Evolutionary conservation across 2,113 vertebrate species (phyloP).

Genomic region (Mystacornis crossleyi): DNA sequence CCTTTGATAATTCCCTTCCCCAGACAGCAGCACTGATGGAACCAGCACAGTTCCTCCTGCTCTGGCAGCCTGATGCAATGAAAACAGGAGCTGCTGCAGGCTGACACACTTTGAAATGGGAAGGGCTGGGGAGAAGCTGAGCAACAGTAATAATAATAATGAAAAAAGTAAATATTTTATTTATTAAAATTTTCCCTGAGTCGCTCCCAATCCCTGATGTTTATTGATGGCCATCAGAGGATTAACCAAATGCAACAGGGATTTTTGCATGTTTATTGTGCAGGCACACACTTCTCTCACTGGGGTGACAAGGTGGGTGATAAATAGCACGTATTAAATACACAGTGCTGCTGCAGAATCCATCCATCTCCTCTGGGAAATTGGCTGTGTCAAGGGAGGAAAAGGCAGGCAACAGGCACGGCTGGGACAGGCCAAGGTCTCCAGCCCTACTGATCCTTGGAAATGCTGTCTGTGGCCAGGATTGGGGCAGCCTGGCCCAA

Average conservation of each 20-base stretch:
- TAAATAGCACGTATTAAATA: conserved; percentile 20
- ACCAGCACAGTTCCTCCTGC: not conserved
- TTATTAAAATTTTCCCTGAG: not conserved
- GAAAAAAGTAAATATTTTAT: not conserved
- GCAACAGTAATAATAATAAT: not conserved
- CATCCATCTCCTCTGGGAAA: conserved; percentile 50
- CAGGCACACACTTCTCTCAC: not conserved
- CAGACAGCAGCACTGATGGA: not conserved
- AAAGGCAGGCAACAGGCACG: not conserved
- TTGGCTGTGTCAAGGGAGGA: not conserved
- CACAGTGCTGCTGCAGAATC: not conserved
- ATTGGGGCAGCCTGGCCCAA: not conserved
- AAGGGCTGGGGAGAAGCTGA: not conserved
- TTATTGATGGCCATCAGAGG: conserved; percentile 5
- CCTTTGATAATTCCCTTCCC: not conserved
- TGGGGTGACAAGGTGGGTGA: conserved; percentile 12
- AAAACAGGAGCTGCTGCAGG: not conserved
- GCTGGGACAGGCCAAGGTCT: not conserved
- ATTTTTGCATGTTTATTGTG: not conserved
- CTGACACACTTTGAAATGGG: not conserved
- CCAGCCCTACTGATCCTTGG: not conserved
- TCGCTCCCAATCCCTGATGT: not conserved
- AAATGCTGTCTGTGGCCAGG: not conserved
- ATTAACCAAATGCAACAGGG: not conserved
- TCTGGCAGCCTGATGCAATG: not conserved